Evolutionary conservation across 2,888 invertebrate species (phyloP), one percentile per base, ranked within the genome.

Genomic region (Candidula unifasciata): DNA sequence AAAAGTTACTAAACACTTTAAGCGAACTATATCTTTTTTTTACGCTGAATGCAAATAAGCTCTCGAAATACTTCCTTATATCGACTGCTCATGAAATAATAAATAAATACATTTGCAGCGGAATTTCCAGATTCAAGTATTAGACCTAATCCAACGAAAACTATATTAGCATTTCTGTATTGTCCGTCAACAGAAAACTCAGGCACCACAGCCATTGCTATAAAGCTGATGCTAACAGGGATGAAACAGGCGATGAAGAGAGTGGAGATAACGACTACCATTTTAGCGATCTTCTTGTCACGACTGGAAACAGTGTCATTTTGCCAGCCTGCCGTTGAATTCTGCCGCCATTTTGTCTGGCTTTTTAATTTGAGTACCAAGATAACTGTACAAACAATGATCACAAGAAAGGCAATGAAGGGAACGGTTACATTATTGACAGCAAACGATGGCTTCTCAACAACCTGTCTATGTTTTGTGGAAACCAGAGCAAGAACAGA

Each of bases 201-300:
- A 5, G 64, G 60, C n/a, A 37, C n/a, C 1, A 78, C 1, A 6
- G n/a, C 6, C 60, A 35, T 60, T 2, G 77, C 35, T 13, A 78
- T 78, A 33, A 78, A 78, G 6, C 2, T 64, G 13, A 78, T 78
- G n/a, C 57, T n/a, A 35, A 78, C 60, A 3, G 77, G 77, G 35
- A 60, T n/a, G 13, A 78, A 78, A 64, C 60, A 78, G 13, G 21
- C 60, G 37, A 78, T 78, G 18, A 78, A 78, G 18, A 78, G 77
- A 3, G 52, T 52, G 1, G 80, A 80, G 16, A 80, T 80, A 10
- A 30, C 33, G 2, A 69, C 54, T 16, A 80, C 80, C 80, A 80
- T 80, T 80, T 79, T 79, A 10, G n/a, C 10, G 8, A 79, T 37
- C 33, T 27, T 79, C 24, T 64, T 35, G 18, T 79, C 79, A 30